phyloP scores from a whole-genome alignment of 1,140 invertebrate genomes.

The Neodiprion pinetum region DNA sequence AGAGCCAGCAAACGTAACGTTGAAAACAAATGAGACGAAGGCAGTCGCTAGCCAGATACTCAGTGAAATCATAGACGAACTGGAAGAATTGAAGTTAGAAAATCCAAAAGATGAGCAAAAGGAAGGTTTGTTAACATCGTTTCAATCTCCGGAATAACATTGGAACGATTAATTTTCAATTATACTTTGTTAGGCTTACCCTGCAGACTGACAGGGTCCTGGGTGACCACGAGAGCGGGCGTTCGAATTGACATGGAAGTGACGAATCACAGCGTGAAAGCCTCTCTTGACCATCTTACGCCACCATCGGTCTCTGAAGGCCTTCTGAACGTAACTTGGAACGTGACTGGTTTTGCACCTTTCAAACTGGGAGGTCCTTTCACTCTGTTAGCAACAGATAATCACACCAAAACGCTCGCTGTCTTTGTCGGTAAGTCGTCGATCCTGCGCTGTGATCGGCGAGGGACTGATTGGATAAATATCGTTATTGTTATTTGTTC shows the following conservation, averaged over 20 bases:
- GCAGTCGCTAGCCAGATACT: conserved; percentile 43
- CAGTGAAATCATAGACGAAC: conserved; percentile 41
- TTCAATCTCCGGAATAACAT: not conserved
- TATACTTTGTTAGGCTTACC: conserved; percentile 38
- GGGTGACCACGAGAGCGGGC: conserved; percentile 40
- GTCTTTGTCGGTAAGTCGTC: conserved; percentile 39
- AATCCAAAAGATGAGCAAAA: conserved; percentile 23
- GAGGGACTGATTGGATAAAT: conserved; percentile 2
- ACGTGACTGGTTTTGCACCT: conserved; percentile 39
- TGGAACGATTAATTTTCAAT: conserved; percentile 14
- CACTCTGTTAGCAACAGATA: conserved; percentile 37
- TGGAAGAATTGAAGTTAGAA: conserved; percentile 37
- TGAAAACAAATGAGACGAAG: conserved; percentile 36
- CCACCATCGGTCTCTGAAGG: conserved; percentile 15
- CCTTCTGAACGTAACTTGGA: conserved; percentile 41
- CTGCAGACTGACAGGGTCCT: conserved; percentile 44
- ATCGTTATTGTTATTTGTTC: not conserved
- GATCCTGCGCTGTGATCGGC: not conserved
- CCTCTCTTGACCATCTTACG: conserved; percentile 31
- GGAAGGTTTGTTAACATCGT: conserved; percentile 27
- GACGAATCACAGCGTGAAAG: conserved; percentile 36
- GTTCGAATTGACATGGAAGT: conserved; percentile 42
- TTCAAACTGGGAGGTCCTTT: conserved; percentile 41
- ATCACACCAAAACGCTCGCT: conserved; percentile 39
- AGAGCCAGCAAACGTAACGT: not conserved